phyloP scores from a whole-genome alignment of 1,140 invertebrate genomes.

The Antheraea pernyi region DNA sequence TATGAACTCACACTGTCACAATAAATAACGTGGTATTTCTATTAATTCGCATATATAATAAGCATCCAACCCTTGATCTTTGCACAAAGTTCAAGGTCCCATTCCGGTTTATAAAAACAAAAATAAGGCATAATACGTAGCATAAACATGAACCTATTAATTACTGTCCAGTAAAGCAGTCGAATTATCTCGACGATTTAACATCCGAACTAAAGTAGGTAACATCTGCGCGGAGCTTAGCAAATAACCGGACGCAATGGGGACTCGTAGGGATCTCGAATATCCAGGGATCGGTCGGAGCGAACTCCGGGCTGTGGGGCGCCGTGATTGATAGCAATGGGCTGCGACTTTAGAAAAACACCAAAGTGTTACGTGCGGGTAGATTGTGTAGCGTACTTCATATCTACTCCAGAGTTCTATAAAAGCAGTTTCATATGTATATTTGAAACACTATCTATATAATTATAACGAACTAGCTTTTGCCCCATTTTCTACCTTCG shows the following conservation, averaged over 20 bases:
- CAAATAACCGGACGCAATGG: slow-evolving; percentile 16
- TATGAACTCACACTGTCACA: too few species aligned
- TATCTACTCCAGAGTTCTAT: background rate
- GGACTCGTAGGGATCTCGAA: slow-evolving; percentile 22
- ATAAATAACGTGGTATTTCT: too few species aligned
- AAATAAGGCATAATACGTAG: background rate
- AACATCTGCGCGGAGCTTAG: slow-evolving; percentile 26
- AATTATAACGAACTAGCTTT: too few species aligned
- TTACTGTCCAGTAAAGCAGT: background rate
- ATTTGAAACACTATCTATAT: background rate
- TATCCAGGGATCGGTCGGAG: slow-evolving; percentile 14
- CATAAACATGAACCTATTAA: background rate
- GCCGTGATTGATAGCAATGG: slow-evolving; percentile 26
- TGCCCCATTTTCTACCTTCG: too few species aligned
- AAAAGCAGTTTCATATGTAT: background rate
- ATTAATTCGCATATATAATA: too few species aligned
- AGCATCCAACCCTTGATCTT: too few species aligned
- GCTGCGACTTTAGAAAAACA: slow-evolving; percentile 1
- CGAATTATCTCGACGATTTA: slow-evolving; percentile 7
- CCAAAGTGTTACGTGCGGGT: background rate
- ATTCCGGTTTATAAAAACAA: too few species aligned
- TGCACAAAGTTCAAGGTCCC: background rate
- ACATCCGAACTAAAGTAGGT: slow-evolving; percentile 21
- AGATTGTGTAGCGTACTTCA: background rate
- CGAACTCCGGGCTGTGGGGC: slow-evolving; percentile 14